Conservation (phyloP, 2,113 vertebrate genomes). For the Vidua macroura region DNA sequence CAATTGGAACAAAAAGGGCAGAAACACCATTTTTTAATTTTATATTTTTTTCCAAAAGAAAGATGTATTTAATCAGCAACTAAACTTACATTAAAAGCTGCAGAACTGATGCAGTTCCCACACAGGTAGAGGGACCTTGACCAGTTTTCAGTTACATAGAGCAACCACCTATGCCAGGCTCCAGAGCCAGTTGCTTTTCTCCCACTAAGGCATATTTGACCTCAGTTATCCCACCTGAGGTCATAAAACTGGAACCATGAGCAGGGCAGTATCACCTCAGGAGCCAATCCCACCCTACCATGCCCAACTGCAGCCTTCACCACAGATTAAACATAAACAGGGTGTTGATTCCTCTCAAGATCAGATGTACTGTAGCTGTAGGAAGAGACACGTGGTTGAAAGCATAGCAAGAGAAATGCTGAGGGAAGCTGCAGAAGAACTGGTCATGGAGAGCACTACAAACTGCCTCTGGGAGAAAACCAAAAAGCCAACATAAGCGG, state of each 20-base stretch:
- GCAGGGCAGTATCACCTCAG: not conserved
- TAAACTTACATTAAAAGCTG: not conserved
- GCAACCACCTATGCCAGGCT: rapidly evolving
- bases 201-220: not conserved
- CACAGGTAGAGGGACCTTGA: not conserved
- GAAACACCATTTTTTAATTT: not conserved
- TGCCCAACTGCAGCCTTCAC: not conserved
- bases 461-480: not conserved
- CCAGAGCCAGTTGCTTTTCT: not conserved
- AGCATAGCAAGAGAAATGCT: rapidly evolving
- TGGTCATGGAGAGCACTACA: not conserved
- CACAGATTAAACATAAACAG: not conserved
- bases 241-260: not conserved
- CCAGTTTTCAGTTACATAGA: not conserved
- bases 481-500: not conserved
- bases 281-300: not conserved
- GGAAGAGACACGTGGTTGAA: rapidly evolving
- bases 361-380: not conserved
- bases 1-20: not conserved
- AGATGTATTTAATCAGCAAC: not conserved
- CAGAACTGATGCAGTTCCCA: not conserved
- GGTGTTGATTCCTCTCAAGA: not conserved
- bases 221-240: not conserved
- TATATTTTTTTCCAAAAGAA: not conserved
- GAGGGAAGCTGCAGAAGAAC: not conserved